These are phyloP conservation scores for Plutomurus gul DNA, from an alignment of 1,140 invertebrate species.

Conservation along the genomic window DNA sequence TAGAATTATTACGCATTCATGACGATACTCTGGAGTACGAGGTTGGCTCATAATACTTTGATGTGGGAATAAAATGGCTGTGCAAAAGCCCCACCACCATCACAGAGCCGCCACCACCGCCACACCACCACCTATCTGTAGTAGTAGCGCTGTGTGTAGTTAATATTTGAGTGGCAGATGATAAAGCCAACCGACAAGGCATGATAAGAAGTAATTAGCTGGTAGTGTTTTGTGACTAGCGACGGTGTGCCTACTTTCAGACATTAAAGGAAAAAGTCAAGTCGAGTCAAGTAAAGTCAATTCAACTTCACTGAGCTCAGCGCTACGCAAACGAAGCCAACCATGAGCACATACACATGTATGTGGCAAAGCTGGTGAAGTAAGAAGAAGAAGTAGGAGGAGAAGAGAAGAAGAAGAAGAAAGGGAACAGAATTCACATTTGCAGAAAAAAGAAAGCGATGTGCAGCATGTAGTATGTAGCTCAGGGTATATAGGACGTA, in stretches of 20 bases:
- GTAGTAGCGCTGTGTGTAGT: conserved; percentile 1
- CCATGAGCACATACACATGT: not conserved
- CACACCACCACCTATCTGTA: too few relatives aligned
- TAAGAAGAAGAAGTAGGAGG: not conserved
- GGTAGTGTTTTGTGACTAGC: not conserved
- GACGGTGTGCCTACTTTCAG: not conserved
- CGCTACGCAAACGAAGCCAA: not conserved
- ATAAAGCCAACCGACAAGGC: conserved; percentile 23
- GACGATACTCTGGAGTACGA: too few relatives aligned
- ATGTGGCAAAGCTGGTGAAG: not conserved
- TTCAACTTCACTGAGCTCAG: not conserved
- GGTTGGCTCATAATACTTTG: too few relatives aligned
- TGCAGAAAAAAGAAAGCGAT: not conserved
- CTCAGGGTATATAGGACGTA: too few relatives aligned
- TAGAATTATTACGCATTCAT: too few relatives aligned
- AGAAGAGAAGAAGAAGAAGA: not conserved
- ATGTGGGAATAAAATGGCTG: too few relatives aligned
- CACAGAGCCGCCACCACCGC: too few relatives aligned
- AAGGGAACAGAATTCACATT: not conserved
- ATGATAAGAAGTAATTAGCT: conserved; percentile 28
- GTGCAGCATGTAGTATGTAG: too few relatives aligned
- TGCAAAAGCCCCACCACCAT: too few relatives aligned
- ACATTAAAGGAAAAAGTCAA: conserved; percentile 23
- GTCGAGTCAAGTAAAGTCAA: not conserved
- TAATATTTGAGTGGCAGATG: conserved; percentile 24